phyloP scores from a whole-genome alignment of 2,797 vertebrate genomes.

The Parauchenoglanis punctatus region DNA sequence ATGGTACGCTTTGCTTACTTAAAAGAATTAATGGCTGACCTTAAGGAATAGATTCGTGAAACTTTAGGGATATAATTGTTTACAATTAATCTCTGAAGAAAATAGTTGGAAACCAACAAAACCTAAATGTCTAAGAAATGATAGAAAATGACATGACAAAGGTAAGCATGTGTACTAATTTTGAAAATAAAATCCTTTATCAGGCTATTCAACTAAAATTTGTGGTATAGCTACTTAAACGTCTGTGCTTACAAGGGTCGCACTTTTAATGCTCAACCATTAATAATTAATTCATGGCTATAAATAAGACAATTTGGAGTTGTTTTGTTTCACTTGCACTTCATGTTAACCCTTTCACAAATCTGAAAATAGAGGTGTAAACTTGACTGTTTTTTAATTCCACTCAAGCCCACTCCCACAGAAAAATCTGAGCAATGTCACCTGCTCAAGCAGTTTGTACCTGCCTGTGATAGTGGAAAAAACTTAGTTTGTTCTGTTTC shows the following conservation, averaged over 20 bases:
- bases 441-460: not conserved
- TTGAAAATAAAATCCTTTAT: not conserved
- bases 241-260: not conserved
- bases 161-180: not conserved
- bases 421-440: not conserved
- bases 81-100: not conserved
- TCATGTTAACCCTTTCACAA: not conserved
- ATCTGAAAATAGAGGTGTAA: not conserved
- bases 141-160: not conserved
- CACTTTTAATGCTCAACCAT: not conserved
- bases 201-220: not conserved
- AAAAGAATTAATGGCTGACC: constrained; percentile 22
- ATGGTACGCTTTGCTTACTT: constrained; percentile 32
- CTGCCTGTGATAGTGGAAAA: not conserved
- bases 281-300: not conserved
- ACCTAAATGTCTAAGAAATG: not conserved
- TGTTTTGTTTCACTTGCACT: not conserved
- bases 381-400: not conserved
- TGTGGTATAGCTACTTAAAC: not conserved
- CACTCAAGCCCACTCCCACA: not conserved
- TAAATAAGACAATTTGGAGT: not conserved
- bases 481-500: not conserved
- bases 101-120: not conserved
- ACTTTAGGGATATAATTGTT: not conserved
- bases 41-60: not conserved